Conservation (phyloP, 2,113 vertebrate genomes). For the Merops nubicus region DNA sequence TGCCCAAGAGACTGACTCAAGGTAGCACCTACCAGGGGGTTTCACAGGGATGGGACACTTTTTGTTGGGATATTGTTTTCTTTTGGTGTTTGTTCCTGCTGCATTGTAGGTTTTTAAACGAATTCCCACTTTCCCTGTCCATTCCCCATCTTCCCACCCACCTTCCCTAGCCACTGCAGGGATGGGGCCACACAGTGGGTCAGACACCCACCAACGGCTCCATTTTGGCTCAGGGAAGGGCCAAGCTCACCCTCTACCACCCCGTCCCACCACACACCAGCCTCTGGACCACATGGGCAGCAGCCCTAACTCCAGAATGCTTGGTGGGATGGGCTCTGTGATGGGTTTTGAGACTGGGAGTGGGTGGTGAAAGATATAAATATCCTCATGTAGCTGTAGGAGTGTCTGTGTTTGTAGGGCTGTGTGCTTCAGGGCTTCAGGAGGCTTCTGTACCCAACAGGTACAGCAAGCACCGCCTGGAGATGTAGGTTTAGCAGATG, state of each 20-base stretch:
- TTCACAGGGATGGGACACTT: accelerated
- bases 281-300: neutral
- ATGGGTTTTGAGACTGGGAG: neutral
- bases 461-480: neutral
- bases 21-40: neutral
- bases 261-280: neutral
- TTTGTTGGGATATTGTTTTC: neutral
- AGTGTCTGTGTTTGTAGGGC: neutral
- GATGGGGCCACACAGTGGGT: accelerated
- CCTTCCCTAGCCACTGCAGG: neutral
- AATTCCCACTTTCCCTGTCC: neutral
- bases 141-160: neutral
- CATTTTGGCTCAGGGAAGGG: neutral
- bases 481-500: neutral
- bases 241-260: neutral
- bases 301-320: neutral
- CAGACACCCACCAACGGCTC: accelerated
- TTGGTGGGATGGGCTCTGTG: neutral
- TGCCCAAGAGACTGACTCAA: neutral
- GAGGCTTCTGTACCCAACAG: neutral
- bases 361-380: neutral
- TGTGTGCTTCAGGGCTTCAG: neutral
- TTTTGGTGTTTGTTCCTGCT: neutral
- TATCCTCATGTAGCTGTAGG: neutral
- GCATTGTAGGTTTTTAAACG: neutral